These are phyloP conservation scores for Drosophila ustulata DNA, from an alignment of 2,888 invertebrate species.

Conservation along the genomic window DNA sequence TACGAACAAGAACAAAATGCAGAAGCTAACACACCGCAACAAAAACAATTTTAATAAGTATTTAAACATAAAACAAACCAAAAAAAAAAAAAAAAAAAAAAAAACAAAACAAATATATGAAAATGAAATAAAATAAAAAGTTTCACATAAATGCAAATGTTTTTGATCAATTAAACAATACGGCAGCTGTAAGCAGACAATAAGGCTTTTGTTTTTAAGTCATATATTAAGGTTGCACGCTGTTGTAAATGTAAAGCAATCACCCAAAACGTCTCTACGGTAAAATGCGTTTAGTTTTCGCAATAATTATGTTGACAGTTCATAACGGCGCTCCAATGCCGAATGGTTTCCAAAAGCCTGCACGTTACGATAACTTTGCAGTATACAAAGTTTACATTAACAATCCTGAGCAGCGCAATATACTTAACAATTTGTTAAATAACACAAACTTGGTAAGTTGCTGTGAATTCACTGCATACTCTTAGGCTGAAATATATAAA, in stretches of 20 bases:
- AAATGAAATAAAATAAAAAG: slow-evolving; percentile 81
- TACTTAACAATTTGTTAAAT: slow-evolving; percentile 33
- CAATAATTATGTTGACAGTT: slow-evolving; percentile 8
- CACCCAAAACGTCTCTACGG: background rate
- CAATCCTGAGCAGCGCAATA: slow-evolving; percentile 11
- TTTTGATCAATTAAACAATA: slow-evolving; percentile 2
- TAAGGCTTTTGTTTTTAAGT: background rate
- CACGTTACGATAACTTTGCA: slow-evolving; percentile 38
- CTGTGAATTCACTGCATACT: background rate
- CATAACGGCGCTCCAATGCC: background rate
- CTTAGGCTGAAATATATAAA: background rate
- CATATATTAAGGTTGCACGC: slow-evolving; percentile 13
- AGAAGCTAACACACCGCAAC: slow-evolving; percentile 67
- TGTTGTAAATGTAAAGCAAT: background rate
- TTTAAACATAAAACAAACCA: slow-evolving; percentile 74
- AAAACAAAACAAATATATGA: slow-evolving; percentile 60
- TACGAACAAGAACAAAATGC: slow-evolving; percentile 69
- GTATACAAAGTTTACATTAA: slow-evolving; percentile 32
- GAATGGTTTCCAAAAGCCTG: background rate
- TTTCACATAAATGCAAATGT: slow-evolving; percentile 66
- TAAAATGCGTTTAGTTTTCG: slow-evolving; percentile 22
- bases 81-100: slow-evolving; percentile 56
- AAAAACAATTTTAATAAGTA: slow-evolving; percentile 75
- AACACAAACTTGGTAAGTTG: slow-evolving; percentile 24
- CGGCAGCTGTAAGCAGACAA: slow-evolving; percentile 15